Evolutionary conservation across 2,888 invertebrate species (phyloP), one percentile per base, ranked within the genome.

Genomic region (Campoplex capitator): DNA sequence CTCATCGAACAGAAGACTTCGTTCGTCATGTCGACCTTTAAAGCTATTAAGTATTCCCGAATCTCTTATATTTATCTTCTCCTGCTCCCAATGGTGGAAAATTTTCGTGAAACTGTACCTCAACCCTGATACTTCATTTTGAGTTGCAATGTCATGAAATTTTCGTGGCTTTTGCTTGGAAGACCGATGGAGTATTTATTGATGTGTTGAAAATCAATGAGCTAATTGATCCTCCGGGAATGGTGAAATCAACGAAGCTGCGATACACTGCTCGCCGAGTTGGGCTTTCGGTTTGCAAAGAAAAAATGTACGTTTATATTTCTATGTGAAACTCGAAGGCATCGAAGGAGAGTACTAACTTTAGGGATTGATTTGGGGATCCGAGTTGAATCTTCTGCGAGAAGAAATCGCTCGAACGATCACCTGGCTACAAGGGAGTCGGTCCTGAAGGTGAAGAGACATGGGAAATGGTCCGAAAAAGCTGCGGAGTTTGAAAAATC

Each of bases 1-100:
- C 32, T 65, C 76, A 65, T 65, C 62, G 28, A 76, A 23, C 62
- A n/a, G 48, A n/a, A 65, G 18, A 65, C 75, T 42, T 68, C 62
- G 13, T 32, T 62, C 58, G 62, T 32, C 48, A 48, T 51, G 2
- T 65, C 51, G 65, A 76, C 35, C 35, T 42, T 76, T 7, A 9
- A 28, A n/a, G 48, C 48, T 45, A 23, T 71, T 67, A 32, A 58
- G 23, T 13, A 58, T 58, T 58, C 11, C 28, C 54, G 18, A 18
- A 18, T 54, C 51, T 51, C 6, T 51, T 16, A 38, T 16, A 18
- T 0, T 16, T 23, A 23, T 23, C 18, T 51, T 51, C 1, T 11
- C 4, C 3, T 16, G 16, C 18, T 51, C 4, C 16, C 11, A n/a
- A 18, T n/a, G 2, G 1, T n/a, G 4, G 18, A 4, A 23, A 18